Evolutionary conservation across 2,113 vertebrate genomes (phyloP).

Genomic region (Zingel zingel): DNA sequence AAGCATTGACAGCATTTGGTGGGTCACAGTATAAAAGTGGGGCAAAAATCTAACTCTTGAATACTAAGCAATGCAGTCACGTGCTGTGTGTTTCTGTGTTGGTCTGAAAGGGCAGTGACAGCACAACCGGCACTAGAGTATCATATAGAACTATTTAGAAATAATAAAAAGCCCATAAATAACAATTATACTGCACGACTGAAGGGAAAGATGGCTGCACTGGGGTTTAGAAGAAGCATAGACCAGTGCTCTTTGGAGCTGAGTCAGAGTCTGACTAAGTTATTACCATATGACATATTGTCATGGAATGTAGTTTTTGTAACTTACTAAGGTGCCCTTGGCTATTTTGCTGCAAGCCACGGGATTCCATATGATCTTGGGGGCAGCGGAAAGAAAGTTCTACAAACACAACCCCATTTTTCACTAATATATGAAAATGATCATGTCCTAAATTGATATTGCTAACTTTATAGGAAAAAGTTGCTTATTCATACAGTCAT

Average conservation of each 20-base stretch:
- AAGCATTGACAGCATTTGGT: background rate
- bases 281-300: background rate
- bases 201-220: background rate
- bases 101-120: background rate
- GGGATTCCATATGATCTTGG: background rate
- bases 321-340: background rate
- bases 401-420: background rate
- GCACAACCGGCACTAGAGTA: background rate
- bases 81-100: background rate
- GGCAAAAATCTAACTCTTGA: background rate
- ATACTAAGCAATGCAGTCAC: background rate
- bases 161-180: background rate
- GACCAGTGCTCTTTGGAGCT: background rate
- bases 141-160: conserved; percentile 9
- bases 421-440: background rate
- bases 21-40: background rate
- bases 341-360: background rate
- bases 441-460: background rate
- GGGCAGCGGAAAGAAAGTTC: background rate
- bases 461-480: background rate
- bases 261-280: background rate
- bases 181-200: background rate
- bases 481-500: background rate
- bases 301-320: background rate
- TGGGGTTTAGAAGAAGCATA: background rate